A percentile compares a stretch with the other conserved stretches of the same genome.
Evolutionary conservation across 2,113 vertebrate species (phyloP).

Genomic region (Phyllostomus hastatus): DNA sequence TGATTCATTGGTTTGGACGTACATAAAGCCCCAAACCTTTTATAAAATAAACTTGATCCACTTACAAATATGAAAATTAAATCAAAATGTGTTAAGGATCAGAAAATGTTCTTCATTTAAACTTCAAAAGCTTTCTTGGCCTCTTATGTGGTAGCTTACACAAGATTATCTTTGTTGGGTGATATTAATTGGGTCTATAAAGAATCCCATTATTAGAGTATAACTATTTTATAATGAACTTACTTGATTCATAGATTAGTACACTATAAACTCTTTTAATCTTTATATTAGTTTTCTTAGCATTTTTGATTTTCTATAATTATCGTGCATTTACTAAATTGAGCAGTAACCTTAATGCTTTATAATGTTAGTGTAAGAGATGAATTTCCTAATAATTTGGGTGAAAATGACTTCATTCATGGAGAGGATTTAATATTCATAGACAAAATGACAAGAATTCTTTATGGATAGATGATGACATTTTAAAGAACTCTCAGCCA

Average conservation of each 20-base stretch:
- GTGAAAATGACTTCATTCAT: constrained; percentile 32
- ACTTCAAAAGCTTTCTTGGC: constrained; percentile 63
- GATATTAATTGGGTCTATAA: constrained; percentile 51
- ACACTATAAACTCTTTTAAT: constrained; percentile 44
- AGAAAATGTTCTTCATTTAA: constrained; percentile 61
- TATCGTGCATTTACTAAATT: constrained; percentile 34
- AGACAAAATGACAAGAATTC: constrained; percentile 33
- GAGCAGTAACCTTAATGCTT: constrained; percentile 27
- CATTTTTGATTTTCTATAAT: constrained; percentile 50
- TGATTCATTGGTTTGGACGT: constrained; percentile 3
- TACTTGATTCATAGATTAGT: constrained; percentile 53
- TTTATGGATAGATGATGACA: background rate
- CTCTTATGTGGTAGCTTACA: constrained; percentile 58
- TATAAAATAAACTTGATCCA: constrained; percentile 49
- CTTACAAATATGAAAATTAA: constrained; percentile 52
- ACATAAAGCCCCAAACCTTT: constrained; percentile 34
- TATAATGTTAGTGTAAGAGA: constrained; percentile 27
- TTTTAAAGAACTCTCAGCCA: constrained; percentile 1
- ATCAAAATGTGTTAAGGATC: constrained; percentile 59
- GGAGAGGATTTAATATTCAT: constrained; percentile 43
- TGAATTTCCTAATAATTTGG: constrained; percentile 25
- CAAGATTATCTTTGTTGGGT: constrained; percentile 43
- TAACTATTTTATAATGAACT: constrained; percentile 48
- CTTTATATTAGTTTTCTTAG: constrained; percentile 36
- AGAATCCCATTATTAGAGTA: constrained; percentile 50